Evolutionary conservation across 2,113 vertebrate species (phyloP).

Genomic region (Oriolus oriolus): DNA sequence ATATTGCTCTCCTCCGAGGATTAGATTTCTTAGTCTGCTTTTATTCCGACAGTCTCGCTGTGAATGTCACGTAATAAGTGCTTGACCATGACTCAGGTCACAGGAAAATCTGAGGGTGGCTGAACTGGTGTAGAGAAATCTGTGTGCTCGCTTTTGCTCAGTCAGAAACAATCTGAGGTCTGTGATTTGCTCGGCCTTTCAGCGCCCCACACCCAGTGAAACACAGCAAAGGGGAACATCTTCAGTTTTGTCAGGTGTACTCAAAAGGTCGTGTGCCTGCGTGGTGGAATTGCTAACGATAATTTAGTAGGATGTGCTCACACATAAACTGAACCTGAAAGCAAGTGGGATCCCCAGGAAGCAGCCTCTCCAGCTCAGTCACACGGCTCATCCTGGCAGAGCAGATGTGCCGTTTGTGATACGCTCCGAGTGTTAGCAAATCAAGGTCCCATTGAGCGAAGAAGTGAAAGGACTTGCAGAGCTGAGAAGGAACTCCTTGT

Average conservation of each 20-base stretch:
- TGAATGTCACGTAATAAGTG: not conserved
- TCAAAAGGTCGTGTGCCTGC: not conserved
- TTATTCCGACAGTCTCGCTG: not conserved
- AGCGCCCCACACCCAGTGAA: not conserved
- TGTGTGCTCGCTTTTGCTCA: not conserved
- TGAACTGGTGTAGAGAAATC: not conserved
- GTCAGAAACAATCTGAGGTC: not conserved
- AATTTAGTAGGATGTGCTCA: not conserved
- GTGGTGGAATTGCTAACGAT: not conserved
- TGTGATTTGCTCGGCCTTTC: not conserved
- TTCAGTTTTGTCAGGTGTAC: not conserved
- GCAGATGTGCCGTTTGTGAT: constrained; percentile 39
- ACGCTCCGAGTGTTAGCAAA: constrained; percentile 9
- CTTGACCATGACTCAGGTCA: not conserved
- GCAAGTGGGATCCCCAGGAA: not conserved
- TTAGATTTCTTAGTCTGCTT: not conserved
- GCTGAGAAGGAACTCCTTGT: constrained; percentile 25
- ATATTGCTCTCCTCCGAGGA: not conserved
- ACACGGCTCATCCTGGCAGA: not conserved
- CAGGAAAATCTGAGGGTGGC: not conserved
- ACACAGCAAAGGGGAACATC: not conserved
- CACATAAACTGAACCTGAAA: not conserved
- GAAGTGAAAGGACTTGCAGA: constrained; percentile 26
- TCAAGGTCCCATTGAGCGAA: constrained; percentile 42
- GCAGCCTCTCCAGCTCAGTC: not conserved